A percentile compares a stretch with the other conserved stretches of the same genome.
Conservation (phyloP, 2,113 vertebrate species). For the Nycticebus coucang region DNA sequence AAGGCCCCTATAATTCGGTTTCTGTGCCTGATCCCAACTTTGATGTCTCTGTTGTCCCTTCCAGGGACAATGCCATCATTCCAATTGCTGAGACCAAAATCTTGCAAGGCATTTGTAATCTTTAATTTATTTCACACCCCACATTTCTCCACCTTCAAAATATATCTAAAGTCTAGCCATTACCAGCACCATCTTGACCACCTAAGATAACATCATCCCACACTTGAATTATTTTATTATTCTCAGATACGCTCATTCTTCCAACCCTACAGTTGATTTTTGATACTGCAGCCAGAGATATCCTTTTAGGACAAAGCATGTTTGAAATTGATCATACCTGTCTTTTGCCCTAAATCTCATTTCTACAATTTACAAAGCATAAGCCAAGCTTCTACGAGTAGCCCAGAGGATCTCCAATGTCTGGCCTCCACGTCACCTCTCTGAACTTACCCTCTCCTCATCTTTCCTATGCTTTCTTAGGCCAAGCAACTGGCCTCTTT, state of each 20-base stretch:
- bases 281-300: background rate
- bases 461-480: background rate
- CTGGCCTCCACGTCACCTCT: background rate
- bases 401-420: too few relatives aligned
- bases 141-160: background rate
- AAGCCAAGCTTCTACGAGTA: background rate
- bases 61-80: background rate
- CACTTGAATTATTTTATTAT: background rate
- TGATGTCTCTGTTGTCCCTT: background rate
- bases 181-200: background rate
- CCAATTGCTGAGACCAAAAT: background rate
- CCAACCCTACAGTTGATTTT: background rate
- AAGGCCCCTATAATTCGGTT: background rate
- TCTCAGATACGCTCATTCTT: background rate
- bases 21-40: background rate
- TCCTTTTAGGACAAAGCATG: background rate
- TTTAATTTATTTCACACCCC: background rate
- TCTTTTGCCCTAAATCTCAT: background rate
- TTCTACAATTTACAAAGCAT: background rate
- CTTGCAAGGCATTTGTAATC: background rate
- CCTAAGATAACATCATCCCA: background rate
- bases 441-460: background rate
- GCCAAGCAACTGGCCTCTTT: background rate
- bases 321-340: background rate
- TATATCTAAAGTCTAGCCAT: background rate